phyloP scores from a whole-genome alignment of 2,113 vertebrate species.

The Cryptotis parvus region DNA sequence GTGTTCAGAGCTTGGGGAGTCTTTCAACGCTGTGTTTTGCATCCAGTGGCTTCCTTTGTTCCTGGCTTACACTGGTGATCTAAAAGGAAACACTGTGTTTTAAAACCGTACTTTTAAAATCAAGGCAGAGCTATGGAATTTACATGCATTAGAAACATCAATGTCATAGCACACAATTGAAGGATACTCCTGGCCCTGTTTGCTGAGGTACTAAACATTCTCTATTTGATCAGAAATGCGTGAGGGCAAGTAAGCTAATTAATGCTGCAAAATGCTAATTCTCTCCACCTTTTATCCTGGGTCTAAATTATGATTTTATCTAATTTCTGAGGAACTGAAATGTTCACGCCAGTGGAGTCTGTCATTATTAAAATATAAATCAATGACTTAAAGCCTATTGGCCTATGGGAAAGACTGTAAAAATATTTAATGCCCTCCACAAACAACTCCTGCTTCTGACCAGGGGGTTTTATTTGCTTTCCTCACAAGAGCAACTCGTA shows the following conservation, averaged over 20 bases:
- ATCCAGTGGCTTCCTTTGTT: slow-evolving; percentile 64
- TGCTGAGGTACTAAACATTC: slow-evolving; percentile 63
- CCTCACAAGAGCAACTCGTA: slow-evolving; percentile 16
- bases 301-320: slow-evolving; percentile 84
- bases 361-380: slow-evolving; percentile 78
- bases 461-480: slow-evolving; percentile 13
- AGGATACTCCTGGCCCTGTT: slow-evolving; percentile 73
- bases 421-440: slow-evolving; percentile 53
- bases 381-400: slow-evolving; percentile 62
- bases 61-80: slow-evolving; percentile 31
- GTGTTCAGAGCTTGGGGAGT: slow-evolving; percentile 3
- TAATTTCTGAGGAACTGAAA: slow-evolving; percentile 76
- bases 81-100: slow-evolving; percentile 57
- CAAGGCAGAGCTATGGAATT: slow-evolving; percentile 71
- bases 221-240: slow-evolving; percentile 82
- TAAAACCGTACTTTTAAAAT: slow-evolving; percentile 70
- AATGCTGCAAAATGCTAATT: slow-evolving; percentile 74
- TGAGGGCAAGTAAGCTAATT: slow-evolving; percentile 81
- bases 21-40: slow-evolving; percentile 52
- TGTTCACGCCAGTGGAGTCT: slow-evolving; percentile 56
- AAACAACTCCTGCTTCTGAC: slow-evolving; percentile 60
- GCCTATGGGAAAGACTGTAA: slow-evolving; percentile 53
- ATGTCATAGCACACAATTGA: slow-evolving; percentile 57
- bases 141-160: slow-evolving; percentile 79
- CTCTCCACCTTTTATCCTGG: slow-evolving; percentile 72